Evolutionary conservation across 2,888 invertebrate genomes (phyloP), one percentile per base, ranked within the genome.

Genomic region (Creontiades dilutus): DNA sequence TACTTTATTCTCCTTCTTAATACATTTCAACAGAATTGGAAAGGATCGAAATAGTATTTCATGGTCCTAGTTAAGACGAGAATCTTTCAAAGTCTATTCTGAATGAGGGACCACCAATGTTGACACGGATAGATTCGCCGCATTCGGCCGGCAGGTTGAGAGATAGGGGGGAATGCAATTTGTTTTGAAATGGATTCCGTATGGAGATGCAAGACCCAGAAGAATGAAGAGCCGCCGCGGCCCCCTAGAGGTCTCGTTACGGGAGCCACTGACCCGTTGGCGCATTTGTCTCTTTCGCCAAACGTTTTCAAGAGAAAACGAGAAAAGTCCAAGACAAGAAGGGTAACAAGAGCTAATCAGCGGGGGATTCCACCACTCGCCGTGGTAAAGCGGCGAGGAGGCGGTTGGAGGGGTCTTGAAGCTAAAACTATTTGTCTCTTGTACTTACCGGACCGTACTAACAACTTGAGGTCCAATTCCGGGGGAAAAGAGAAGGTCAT

Each of bases 401-500:
- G n/a, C 23, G 61, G 61, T 57, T 55, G 55, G 86, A 61, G 47
- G 37, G 68, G 46, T 47, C 78, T 88, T 68, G 68, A 76, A 81
- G 82, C 82, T 68, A 52, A 89, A 89, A 90, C 90, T 90, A 90
- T 90, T 90, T 90, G 86, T 90, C 90, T 90, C 86, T 86, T 86
- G 55, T 86, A 86, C 86, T 86, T 86, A 90, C 86, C 90, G 80
- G 90, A 90, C 90, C 90, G 89, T 89, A 89, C 89, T 89, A 89
- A 89, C 89, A 88, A 78, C 88, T 88, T 52, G 75, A 48, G 68
- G 87, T 81, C 88, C 89, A 89, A 89, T 89, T 89, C 89, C 68
- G 52, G 78, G 80, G 78, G 76, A 75, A 86, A 76, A 86, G 78
- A 78, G 88, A 55, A 88, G 80, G 88, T 80, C 88, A 88, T 88